These are phyloP conservation scores for Gastrophryne carolinensis DNA, from an alignment of 2,797 vertebrate genomes.

Conservation along the genomic window DNA sequence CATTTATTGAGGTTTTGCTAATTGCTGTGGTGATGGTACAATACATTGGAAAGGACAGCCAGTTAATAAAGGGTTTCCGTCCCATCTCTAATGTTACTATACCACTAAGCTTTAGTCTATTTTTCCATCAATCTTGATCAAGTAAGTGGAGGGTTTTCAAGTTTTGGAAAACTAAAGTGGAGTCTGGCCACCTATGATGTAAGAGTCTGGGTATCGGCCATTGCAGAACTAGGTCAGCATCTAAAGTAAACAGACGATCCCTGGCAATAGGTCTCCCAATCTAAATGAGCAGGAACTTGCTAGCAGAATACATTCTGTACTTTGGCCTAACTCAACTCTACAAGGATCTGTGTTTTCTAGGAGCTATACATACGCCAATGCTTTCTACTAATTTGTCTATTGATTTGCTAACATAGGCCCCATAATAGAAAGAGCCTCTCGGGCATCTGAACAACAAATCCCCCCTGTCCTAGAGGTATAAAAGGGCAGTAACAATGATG, in stretches of 20 bases:
- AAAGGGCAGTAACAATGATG: slow-evolving; percentile 2
- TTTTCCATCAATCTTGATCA: not conserved
- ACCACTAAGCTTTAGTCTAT: not conserved
- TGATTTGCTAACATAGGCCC: not conserved
- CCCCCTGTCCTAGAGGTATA: not conserved
- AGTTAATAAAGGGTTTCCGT: not conserved
- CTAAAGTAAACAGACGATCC: slow-evolving; percentile 17
- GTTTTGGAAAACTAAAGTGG: slow-evolving; percentile 13
- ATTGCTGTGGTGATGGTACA: no score
- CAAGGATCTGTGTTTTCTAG: no score
- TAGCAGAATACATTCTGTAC: no score
- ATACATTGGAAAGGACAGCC: not conserved
- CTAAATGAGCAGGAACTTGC: no score
- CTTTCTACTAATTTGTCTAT: slow-evolving; percentile 14
- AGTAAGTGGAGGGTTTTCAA: not conserved
- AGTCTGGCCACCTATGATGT: slow-evolving; percentile 22
- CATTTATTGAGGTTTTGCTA: no score
- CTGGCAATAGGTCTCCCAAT: slow-evolving; percentile 9
- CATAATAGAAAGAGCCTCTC: not conserved
- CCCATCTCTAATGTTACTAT: not conserved
- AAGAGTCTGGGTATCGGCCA: slow-evolving; percentile 21
- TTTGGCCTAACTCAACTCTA: no score
- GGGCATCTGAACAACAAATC: slow-evolving; percentile 14
- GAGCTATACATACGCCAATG: no score
- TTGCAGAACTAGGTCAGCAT: slow-evolving; percentile 26